Percentiles rank a stretch among this genome's conserved stretches.
Conservation (phyloP, 2,797 vertebrate species). For the Cynodonichthys magdalenae region DNA sequence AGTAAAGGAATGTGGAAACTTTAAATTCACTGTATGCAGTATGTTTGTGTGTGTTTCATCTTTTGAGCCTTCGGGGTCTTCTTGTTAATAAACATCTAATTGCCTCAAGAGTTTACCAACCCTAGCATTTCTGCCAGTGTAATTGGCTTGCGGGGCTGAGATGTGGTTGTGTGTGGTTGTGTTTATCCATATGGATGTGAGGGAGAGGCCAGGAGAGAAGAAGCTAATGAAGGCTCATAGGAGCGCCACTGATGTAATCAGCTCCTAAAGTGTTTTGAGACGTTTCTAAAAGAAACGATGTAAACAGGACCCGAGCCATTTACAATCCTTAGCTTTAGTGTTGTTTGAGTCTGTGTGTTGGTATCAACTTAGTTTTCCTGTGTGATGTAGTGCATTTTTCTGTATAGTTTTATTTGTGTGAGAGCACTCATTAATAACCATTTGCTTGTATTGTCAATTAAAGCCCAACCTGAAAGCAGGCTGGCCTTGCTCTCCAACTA, state of each 20-base stretch:
- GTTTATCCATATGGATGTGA: slow-evolving; percentile 17
- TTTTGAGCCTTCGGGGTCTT: slow-evolving; percentile 21
- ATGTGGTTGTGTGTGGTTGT: slow-evolving; percentile 26
- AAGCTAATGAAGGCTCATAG: slow-evolving; percentile 54
- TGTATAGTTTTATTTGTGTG: slow-evolving; percentile 4
- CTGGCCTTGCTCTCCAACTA: slow-evolving; percentile 39
- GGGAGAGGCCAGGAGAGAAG: slow-evolving; percentile 4
- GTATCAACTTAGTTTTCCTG: not conserved
- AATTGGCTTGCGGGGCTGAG: slow-evolving; percentile 50
- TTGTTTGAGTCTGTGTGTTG: not conserved
- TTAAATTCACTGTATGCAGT: not conserved
- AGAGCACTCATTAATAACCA: slow-evolving; percentile 59
- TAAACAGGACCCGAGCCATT: slow-evolving; percentile 38
- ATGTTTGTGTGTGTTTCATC: slow-evolving; percentile 27
- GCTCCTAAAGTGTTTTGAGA: slow-evolving; percentile 51
- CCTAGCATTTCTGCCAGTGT: slow-evolving; percentile 40
- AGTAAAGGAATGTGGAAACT: not conserved
- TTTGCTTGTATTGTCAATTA: slow-evolving; percentile 49
- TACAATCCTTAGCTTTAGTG: slow-evolving; percentile 18
- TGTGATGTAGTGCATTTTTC: slow-evolving; percentile 4
- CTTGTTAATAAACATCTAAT: slow-evolving; percentile 53
- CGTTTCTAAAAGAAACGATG: slow-evolving; percentile 32
- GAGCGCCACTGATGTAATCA: slow-evolving; percentile 63
- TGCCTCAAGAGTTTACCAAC: slow-evolving; percentile 41
- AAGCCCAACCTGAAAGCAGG: slow-evolving; percentile 43